Conservation (phyloP, 2,888 invertebrate species). For the Plebejus anna region DNA sequence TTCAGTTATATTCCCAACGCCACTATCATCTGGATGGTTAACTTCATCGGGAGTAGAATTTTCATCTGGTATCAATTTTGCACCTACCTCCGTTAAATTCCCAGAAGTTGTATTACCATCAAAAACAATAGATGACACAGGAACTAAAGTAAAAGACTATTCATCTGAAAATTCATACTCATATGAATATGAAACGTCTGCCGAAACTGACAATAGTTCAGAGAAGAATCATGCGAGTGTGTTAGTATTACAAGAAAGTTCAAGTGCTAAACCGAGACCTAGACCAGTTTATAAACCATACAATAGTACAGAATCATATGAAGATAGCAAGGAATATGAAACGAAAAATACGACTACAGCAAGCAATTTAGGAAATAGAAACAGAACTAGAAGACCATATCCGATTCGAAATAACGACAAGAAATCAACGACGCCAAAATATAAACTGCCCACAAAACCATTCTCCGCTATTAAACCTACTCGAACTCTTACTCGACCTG, state of each 20-base stretch:
- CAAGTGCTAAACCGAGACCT: constrained; percentile 41
- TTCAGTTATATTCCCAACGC: constrained; percentile 64
- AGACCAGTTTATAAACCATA: constrained; percentile 20
- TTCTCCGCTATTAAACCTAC: constrained; percentile 57
- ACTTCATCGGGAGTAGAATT: constrained; percentile 69
- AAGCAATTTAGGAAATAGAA: constrained; percentile 52
- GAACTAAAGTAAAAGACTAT: constrained; percentile 49
- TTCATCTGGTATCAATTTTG: constrained; percentile 65
- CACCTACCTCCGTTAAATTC: constrained; percentile 59
- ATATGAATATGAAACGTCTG: constrained; percentile 55
- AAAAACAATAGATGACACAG: constrained; percentile 42
- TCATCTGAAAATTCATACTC: constrained; percentile 47
- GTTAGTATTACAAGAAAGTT: constrained; percentile 49
- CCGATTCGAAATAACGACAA: constrained; percentile 57
- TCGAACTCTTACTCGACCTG: constrained; percentile 57
- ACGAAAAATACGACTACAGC: constrained; percentile 56
- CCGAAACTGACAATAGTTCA: constrained; percentile 50
- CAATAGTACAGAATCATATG: constrained; percentile 40
- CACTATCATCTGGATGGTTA: constrained; percentile 68
- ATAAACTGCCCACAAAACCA: constrained; percentile 53
- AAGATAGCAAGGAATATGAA: constrained; percentile 54
- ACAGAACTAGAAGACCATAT: constrained; percentile 67
- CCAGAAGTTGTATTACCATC: constrained; percentile 50
- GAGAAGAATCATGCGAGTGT: constrained; percentile 46
- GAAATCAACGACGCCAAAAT: constrained; percentile 53